Conservation (phyloP, 2,888 invertebrate species). For the Hydropsyche betteni region DNA sequence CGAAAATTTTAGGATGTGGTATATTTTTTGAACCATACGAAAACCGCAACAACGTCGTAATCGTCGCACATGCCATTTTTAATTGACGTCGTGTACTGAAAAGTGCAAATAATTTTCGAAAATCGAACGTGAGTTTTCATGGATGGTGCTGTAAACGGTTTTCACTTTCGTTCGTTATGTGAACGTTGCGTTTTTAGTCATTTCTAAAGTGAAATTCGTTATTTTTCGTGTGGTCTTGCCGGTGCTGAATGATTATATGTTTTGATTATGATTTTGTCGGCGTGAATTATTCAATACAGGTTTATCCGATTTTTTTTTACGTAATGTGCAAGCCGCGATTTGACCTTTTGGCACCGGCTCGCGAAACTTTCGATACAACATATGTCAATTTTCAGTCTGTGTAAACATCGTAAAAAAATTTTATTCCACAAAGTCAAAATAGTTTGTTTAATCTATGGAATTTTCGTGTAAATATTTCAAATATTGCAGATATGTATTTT, state of each 20-base stretch:
- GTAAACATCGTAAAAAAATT: too few species aligned
- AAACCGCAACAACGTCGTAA: conserved; percentile 1
- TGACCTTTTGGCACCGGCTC: neutral
- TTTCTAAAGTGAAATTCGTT: conserved; percentile 15
- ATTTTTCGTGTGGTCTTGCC: too few species aligned
- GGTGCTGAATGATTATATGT: neutral
- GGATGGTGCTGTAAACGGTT: neutral
- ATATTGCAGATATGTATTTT: too few species aligned
- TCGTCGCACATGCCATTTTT: neutral
- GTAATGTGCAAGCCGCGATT: neutral
- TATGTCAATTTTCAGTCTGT: too few species aligned
- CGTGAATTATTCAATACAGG: too few species aligned
- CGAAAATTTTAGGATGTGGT: neutral
- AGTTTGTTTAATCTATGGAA: too few species aligned
- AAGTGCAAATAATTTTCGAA: too few species aligned
- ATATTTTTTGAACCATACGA: neutral
- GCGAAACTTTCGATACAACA: too few species aligned
- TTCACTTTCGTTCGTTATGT: conserved; percentile 8
- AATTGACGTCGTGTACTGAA: neutral
- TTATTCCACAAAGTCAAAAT: too few species aligned
- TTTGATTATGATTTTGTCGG: neutral
- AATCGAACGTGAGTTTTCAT: neutral
- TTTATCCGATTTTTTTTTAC: too few species aligned
- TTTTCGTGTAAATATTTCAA: too few species aligned
- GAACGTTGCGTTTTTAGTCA: neutral